These are phyloP conservation scores for Pitta sordida DNA, from an alignment of 2,113 vertebrate species.

Conservation along the genomic window DNA sequence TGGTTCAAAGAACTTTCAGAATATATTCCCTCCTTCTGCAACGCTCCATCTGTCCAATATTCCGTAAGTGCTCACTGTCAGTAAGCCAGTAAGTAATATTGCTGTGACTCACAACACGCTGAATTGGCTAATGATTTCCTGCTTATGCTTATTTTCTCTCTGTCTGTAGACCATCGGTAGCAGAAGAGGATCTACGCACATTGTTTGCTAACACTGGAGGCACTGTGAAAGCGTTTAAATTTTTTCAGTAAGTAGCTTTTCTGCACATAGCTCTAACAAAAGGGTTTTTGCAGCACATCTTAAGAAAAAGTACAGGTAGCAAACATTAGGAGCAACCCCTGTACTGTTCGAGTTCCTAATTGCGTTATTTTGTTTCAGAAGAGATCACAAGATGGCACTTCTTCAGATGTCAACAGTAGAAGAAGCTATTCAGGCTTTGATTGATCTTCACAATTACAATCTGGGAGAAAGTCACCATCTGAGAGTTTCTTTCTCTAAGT, in stretches of 20 bases:
- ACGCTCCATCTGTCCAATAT: constrained; percentile 97
- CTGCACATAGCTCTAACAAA: neutral
- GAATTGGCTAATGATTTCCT: neutral
- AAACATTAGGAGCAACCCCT: neutral
- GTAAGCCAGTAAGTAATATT: neutral
- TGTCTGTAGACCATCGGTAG: constrained; percentile 85
- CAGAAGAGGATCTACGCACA: constrained; percentile 91
- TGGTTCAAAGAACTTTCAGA: constrained; percentile 97
- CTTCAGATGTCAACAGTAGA: constrained; percentile 97
- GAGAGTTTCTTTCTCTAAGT: constrained; percentile 98
- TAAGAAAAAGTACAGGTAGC: neutral
- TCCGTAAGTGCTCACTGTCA: constrained; percentile 81
- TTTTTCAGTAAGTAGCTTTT: constrained; percentile 91
- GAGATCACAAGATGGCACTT: constrained; percentile 98
- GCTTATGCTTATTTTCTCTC: neutral
- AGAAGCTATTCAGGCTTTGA: constrained; percentile 94
- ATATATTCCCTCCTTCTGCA: constrained; percentile 95
- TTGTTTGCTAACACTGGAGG: constrained; percentile 94
- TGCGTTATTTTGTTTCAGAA: constrained; percentile 75
- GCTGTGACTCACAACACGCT: neutral
- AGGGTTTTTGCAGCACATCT: neutral
- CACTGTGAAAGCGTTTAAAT: constrained; percentile 98
- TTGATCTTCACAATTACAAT: constrained; percentile 98
- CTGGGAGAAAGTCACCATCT: constrained; percentile 96
- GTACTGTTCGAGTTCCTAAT: constrained; percentile 63